Conservation (phyloP, 1,140 invertebrate genomes). For the Leptinotarsa undecemlineata region DNA sequence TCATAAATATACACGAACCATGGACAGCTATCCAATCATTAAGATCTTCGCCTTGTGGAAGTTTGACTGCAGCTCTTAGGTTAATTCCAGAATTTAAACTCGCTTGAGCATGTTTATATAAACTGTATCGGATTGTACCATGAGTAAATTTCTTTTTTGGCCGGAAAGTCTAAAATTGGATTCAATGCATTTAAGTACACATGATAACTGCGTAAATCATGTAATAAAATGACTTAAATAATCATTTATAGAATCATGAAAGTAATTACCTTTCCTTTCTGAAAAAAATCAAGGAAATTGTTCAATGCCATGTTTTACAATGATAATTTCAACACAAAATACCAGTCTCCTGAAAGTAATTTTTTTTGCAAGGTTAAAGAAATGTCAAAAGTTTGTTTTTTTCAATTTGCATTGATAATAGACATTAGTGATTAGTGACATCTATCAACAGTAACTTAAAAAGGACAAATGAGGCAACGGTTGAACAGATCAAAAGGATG, state of each 20-base stretch:
- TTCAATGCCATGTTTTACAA: conserved; percentile 62
- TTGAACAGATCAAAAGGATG: too few relatives aligned
- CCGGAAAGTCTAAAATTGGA: conserved; percentile 74
- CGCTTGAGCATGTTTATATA: conserved; percentile 93
- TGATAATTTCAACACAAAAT: too few relatives aligned
- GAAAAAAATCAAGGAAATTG: conserved; percentile 79
- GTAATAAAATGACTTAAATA: conserved; percentile 15
- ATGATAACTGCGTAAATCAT: background rate
- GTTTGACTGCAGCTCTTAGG: conserved; percentile 79
- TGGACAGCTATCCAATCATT: conserved; percentile 97
- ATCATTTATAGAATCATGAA: conserved; percentile 9
- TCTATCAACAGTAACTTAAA: background rate
- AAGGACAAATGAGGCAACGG: too few relatives aligned
- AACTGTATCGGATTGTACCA: conserved; percentile 87
- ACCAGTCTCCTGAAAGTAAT: background rate
- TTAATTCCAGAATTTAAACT: conserved; percentile 94
- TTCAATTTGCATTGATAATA: background rate
- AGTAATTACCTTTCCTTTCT: conserved; percentile 73
- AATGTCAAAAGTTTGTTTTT: conserved; percentile 7
- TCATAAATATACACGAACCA: conserved; percentile 61
- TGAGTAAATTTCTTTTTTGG: conserved; percentile 90
- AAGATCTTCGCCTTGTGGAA: conserved; percentile 85
- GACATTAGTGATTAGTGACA: background rate
- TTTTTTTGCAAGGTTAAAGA: conserved; percentile 1
- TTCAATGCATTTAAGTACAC: background rate